Evolutionary conservation across 2,113 vertebrate species (phyloP).

Genomic region (Megalops atlanticus): DNA sequence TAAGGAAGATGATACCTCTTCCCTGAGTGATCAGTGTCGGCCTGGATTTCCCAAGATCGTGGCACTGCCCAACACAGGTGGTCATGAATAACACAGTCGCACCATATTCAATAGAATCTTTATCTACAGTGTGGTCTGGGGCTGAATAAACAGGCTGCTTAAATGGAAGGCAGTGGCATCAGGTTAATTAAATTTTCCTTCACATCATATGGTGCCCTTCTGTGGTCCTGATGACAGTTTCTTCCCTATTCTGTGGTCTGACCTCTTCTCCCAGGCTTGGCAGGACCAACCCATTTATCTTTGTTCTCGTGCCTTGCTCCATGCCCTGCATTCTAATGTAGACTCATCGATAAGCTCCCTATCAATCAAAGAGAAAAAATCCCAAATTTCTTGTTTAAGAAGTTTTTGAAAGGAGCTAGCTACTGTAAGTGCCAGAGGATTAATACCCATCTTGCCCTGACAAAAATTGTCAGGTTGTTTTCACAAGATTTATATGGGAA

Average conservation of each 20-base stretch:
- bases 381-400: background rate
- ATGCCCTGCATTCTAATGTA: constrained; percentile 21
- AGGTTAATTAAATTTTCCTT: constrained; percentile 19
- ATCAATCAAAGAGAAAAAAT: background rate
- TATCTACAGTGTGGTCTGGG: background rate
- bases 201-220: background rate
- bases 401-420: background rate
- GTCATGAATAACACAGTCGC: constrained; percentile 5
- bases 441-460: background rate
- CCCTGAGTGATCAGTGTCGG: background rate
- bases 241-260: constrained; percentile 18
- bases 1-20: background rate
- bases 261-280: constrained; percentile 5
- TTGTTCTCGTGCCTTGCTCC: background rate
- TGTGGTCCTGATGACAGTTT: background rate
- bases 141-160: background rate
- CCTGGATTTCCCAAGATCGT: background rate
- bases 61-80: background rate
- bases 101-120: background rate
- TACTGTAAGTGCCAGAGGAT: background rate
- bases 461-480: too few species aligned
- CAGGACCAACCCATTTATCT: constrained; percentile 21
- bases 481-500: too few species aligned
- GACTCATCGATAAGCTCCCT: background rate
- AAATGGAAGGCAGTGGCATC: background rate